Evolutionary conservation across 2,888 invertebrate species (phyloP).

Genomic region (Cantharis rustica): DNA sequence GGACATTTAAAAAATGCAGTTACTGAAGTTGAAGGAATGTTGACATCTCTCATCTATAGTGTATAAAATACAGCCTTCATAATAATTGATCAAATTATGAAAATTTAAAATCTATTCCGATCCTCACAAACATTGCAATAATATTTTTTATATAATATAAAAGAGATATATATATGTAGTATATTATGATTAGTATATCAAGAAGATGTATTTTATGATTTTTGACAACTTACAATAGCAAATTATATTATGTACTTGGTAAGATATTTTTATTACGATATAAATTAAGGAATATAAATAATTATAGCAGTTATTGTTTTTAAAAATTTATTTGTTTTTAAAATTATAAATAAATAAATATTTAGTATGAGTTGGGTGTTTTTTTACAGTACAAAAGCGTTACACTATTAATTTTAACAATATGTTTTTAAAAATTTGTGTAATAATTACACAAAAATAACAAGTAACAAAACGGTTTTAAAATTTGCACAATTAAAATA

Average conservation of each 20-base stretch:
- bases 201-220: background rate
- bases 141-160: background rate
- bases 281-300: background rate
- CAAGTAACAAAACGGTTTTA: background rate
- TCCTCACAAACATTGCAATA: background rate
- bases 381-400: background rate
- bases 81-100: background rate
- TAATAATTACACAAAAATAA: background rate
- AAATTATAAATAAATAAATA: background rate
- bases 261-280: background rate
- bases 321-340: background rate
- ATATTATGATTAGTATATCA: background rate
- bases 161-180: no score
- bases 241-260: background rate
- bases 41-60: conserved; percentile 69
- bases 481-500: background rate
- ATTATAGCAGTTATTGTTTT: background rate
- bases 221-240: background rate
- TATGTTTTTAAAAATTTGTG: background rate
- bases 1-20: conserved; percentile 70
- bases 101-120: background rate
- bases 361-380: background rate
- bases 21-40: conserved; percentile 71
- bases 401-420: background rate
- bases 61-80: conserved; percentile 62